These are phyloP conservation scores for Procambarus virginalis DNA, from an alignment of 1,140 invertebrate genomes.

Conservation along the genomic window DNA sequence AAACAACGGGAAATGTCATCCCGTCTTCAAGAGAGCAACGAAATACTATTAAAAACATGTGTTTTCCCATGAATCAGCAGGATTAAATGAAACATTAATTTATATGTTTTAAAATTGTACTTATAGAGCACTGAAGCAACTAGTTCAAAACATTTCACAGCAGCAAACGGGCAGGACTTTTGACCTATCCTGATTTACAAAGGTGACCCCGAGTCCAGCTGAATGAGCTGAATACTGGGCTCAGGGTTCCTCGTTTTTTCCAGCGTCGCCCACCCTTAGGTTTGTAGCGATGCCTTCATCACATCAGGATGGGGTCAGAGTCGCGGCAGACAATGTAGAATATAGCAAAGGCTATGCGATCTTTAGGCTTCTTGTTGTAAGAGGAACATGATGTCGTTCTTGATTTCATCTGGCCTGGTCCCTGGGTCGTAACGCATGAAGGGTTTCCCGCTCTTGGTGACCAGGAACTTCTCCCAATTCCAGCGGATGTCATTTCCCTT, in stretches of 20 bases:
- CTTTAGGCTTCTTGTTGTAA: constrained; percentile 44
- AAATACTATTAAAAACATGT: too few relatives aligned
- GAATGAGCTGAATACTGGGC: constrained; percentile 5
- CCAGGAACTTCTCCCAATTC: constrained; percentile 81
- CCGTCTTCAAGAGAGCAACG: too few relatives aligned
- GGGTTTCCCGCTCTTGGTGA: constrained; percentile 76
- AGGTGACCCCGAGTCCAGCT: not conserved
- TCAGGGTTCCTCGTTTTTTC: not conserved
- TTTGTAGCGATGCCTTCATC: constrained; percentile 36
- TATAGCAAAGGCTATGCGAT: not conserved
- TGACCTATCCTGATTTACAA: not conserved
- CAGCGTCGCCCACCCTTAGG: constrained; percentile 30
- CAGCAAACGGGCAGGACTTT: not conserved
- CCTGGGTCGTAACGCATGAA: constrained; percentile 70
- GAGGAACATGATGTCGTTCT: constrained; percentile 70
- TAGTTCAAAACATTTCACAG: not conserved
- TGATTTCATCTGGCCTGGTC: constrained; percentile 71
- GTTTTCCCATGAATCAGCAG: not conserved
- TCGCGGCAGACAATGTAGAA: not conserved
- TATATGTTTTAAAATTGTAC: not conserved
- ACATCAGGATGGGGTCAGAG: not conserved
- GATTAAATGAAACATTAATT: not conserved
- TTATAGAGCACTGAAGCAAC: not conserved
- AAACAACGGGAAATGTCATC: too few relatives aligned
- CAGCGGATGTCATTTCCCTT: constrained; percentile 77